Base-by-base conservation (phyloP, 2,113 vertebrate genomes). In the Notechis scutatus region DNA sequence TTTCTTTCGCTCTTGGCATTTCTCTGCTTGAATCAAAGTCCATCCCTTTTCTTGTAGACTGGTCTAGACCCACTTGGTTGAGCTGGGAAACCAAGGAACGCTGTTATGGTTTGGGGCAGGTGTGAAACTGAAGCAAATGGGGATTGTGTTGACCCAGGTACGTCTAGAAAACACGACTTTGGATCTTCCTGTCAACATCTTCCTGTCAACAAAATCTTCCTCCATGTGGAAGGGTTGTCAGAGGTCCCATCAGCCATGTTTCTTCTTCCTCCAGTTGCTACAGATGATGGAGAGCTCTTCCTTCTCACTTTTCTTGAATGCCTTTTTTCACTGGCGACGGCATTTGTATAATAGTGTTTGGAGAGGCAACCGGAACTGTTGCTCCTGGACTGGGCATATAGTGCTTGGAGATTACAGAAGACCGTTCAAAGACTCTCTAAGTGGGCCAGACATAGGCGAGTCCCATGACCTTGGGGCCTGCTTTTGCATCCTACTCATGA, bases 31-130 rank as follows among this genome's bases (percentile, higher is more conserved):
- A 95, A 96, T 39, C 97, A 96, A 93, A 97, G 95, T 91, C 98
- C 97, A 96, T 90, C 96, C 23, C 50, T 94, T 89, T 96, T 97
- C 91, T 97, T 97, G 42, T 98, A 98, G 97, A 94, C 92, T 42
- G 92, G 95, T 24, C 85, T 85, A 92, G 92, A 95, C 91, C 0
- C 47, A 26, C 64, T 26, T 0, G 50, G 93, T 91, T 90, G 39
- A 64, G 0, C 0, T 81, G 92, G 74, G 89, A 93, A 18, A 29
- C 56, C 85, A 93, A 95, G 29, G 9, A 8, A 91, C 74, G 29
- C 0, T 7, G 5, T 45, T 56, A 47, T 5, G 9, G 45, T 4
- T 34, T 86, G 42, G 74, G 24, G 15, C 11, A 45, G 69, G 20
- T 3, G 52, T 52, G 39, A 74, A n/a, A 21, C 88, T 2, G 45